These are phyloP conservation scores for Drosophila ustulata DNA, from an alignment of 2,888 invertebrate species.

Conservation along the genomic window DNA sequence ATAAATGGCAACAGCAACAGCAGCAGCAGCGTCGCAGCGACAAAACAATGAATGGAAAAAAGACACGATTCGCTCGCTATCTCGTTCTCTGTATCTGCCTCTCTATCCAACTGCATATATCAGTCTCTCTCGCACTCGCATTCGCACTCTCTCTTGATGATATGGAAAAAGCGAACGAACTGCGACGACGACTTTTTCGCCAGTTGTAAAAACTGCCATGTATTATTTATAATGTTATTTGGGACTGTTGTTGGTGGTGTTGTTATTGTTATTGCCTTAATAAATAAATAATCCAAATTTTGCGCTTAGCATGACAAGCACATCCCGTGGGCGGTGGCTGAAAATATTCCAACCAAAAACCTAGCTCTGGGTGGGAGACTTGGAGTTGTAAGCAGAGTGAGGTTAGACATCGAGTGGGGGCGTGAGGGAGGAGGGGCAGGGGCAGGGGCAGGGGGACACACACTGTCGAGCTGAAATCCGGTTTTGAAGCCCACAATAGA, in stretches of 20 bases:
- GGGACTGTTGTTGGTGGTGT: conserved; percentile 6
- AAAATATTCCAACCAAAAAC: conserved; percentile 34
- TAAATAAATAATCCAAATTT: conserved; percentile 67
- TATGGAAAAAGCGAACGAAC: conserved; percentile 14
- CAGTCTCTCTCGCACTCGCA: background rate
- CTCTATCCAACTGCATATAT: background rate
- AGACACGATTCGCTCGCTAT: conserved; percentile 5
- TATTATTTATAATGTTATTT: conserved; percentile 61
- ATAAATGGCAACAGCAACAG: conserved; percentile 27
- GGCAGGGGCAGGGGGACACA: background rate
- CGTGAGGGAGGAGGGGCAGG: background rate
- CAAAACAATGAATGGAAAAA: conserved; percentile 53
- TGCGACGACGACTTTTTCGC: conserved; percentile 20
- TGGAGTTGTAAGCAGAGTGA: conserved; percentile 18
- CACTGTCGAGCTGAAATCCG: conserved; percentile 46
- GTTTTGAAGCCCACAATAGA: conserved; percentile 62
- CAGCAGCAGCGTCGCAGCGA: conserved; percentile 11
- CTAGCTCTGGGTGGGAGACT: conserved; percentile 46
- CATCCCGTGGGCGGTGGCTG: conserved; percentile 57
- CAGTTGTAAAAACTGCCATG: conserved; percentile 61
- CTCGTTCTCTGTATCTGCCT: background rate
- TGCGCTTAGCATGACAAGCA: conserved; percentile 65
- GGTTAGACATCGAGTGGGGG: conserved; percentile 9
- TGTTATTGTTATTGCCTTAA: conserved; percentile 60
- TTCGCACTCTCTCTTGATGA: background rate